phyloP scores from a whole-genome alignment of 2,797 vertebrate genomes.

The Passerculus sandwichensis region DNA sequence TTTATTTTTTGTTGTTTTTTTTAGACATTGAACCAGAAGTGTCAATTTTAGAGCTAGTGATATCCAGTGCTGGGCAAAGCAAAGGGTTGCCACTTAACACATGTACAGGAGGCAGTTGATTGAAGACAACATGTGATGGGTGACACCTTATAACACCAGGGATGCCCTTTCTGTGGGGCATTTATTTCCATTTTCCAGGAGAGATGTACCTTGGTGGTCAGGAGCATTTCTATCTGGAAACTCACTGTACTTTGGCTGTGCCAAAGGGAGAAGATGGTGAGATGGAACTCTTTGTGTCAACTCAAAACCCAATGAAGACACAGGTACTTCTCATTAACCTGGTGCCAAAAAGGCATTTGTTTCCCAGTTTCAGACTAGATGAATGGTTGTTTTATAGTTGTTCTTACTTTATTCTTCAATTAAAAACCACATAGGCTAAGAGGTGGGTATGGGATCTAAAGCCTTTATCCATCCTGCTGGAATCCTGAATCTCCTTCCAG shows the following conservation, averaged over 20 bases:
- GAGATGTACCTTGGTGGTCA: constrained; percentile 92
- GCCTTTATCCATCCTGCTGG: not conserved
- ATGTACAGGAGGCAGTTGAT: not conserved
- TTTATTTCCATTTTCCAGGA: constrained; percentile 75
- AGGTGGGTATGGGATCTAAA: not conserved
- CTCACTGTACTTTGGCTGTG: constrained; percentile 88
- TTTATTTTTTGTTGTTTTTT: not conserved
- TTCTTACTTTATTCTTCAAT: not conserved
- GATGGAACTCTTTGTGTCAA: constrained; percentile 93
- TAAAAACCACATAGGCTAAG: not conserved
- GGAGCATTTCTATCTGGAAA: constrained; percentile 97
- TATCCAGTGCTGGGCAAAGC: not conserved
- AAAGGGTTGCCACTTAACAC: not conserved
- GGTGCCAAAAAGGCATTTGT: not conserved
- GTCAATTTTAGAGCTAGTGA: not conserved
- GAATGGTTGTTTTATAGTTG: not conserved
- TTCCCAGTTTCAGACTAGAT: not conserved
- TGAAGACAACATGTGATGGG: not conserved
- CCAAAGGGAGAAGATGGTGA: constrained; percentile 90
- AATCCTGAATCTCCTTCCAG: not conserved
- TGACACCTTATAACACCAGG: not conserved
- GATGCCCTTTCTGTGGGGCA: not conserved
- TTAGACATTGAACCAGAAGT: not conserved
- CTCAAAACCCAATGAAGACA: constrained; percentile 84
- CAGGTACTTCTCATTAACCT: constrained; percentile 74